These are phyloP conservation scores for Aspidiotus rigidus DNA, from an alignment of 2,888 invertebrate genomes.

Conservation along the genomic window DNA sequence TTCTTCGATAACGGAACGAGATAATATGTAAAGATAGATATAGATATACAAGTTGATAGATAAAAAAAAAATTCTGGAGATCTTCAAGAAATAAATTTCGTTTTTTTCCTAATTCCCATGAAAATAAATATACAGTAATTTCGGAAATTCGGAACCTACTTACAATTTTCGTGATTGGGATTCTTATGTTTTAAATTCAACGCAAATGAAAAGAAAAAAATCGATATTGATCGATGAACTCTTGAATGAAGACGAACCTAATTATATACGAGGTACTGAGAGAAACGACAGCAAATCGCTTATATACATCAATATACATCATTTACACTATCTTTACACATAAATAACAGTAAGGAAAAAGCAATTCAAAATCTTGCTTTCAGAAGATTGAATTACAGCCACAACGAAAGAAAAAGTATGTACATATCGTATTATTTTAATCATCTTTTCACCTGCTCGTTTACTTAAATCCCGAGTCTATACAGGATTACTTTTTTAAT, in stretches of 20 bases:
- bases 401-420: constrained; percentile 7
- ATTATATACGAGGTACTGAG: not conserved
- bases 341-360: not conserved
- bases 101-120: not conserved
- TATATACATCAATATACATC: constrained; percentile 24
- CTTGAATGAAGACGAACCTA: not conserved
- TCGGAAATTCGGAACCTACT: too few relatives aligned
- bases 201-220: too few relatives aligned
- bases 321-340: constrained; percentile 13
- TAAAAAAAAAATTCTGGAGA: not conserved
- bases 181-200: too few relatives aligned
- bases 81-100: constrained; percentile 11
- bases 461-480: too few relatives aligned
- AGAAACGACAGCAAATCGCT: constrained; percentile 14
- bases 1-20: constrained; percentile 10
- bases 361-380: not conserved
- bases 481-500: not conserved
- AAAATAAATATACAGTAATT: too few relatives aligned
- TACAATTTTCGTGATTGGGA: too few relatives aligned
- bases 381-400: not conserved
- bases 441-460: not conserved
- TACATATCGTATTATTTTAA: not conserved
- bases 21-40: not conserved
- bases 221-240: not conserved
- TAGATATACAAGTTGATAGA: not conserved